A percentile compares a stretch with the other conserved stretches of the same genome.
These are phyloP conservation scores for Scaptomyza hsui DNA, from an alignment of 1,140 invertebrate species.

Conservation along the genomic window DNA sequence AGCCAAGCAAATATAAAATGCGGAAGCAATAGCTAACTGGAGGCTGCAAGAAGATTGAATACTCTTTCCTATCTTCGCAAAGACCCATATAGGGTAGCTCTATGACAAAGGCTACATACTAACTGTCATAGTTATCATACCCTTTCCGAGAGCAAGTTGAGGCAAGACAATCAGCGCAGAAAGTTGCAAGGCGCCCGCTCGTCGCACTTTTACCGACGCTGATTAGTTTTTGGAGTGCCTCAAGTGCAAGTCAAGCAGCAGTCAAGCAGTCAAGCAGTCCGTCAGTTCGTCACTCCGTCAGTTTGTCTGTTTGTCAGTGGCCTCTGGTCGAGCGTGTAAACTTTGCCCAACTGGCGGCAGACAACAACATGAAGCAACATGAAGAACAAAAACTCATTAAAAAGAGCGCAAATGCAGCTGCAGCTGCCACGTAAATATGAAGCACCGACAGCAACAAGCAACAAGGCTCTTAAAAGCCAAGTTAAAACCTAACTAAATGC, in stretches of 20 bases:
- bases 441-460: conserved; percentile 12
- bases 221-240: conserved; percentile 81
- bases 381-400: conserved; percentile 75
- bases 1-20: conserved; percentile 22
- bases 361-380: conserved; percentile 27
- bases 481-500: conserved; percentile 53
- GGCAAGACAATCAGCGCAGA: conserved; percentile 22
- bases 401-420: conserved; percentile 72
- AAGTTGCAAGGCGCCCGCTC: conserved; percentile 29
- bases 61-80: neutral
- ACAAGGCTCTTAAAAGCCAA: neutral
- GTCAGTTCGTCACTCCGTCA: conserved; percentile 39
- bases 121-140: neutral
- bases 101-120: neutral
- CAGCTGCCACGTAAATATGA: conserved; percentile 67
- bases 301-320: conserved; percentile 27
- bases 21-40: conserved; percentile 17
- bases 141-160: conserved; percentile 7
- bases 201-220: conserved; percentile 58
- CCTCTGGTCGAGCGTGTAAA: conserved; percentile 56
- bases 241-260: conserved; percentile 66
- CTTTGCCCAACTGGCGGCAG: conserved; percentile 45
- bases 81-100: too few species aligned
- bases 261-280: conserved; percentile 57
- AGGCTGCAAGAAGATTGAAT: conserved; percentile 1